Evolutionary conservation across 2,797 vertebrate species (phyloP), one percentile per base, ranked within the genome.

Genomic region (Coccyzus lansbergi): DNA sequence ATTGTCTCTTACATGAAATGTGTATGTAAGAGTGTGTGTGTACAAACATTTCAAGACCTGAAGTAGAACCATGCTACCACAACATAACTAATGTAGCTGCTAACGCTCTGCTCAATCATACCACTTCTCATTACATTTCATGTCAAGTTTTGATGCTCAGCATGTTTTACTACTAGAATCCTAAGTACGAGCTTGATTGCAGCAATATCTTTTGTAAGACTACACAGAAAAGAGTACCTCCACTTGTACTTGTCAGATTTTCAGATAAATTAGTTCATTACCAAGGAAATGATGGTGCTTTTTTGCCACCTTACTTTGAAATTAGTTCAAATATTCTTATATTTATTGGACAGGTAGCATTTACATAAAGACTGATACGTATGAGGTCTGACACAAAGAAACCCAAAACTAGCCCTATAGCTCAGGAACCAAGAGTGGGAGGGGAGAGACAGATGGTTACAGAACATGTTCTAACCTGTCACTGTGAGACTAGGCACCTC

Each of bases 251-350:
- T 95, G 92, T 95, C 93, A 94, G 63, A 95, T 92, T 94, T 91
- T 94, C 92, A 90, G 83, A 95, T 83, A 94, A 92, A 96, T 94
- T 94, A 94, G 90, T 94, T 94, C 83, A 93, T 95, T 96, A 94
- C 80, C 51, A 74, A 94, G 83, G 80, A 95, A 95, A 95, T 94
- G 16, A 93, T 34, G 83, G 33, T 48, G 46, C 10, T 51, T 75
- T 94, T 93, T 88, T 48, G 65, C 83, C 49, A 81, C 81, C 80
- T 71, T 86, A 88, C 90, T 90, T 93, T 92, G 90, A 96, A 91
- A 83, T 91, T 93, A 95, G 93, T 94, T 96, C 90, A 94, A 95
- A 93, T 95, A 95, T 96, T 95, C 95, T 93, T 93, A 88, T 95
- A 92, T 90, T 93, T 70, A 93, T 93, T 93, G 83, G 90, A 95